Base-by-base conservation (phyloP, 2,113 vertebrate species). In the Prietella phreatophila region DNA sequence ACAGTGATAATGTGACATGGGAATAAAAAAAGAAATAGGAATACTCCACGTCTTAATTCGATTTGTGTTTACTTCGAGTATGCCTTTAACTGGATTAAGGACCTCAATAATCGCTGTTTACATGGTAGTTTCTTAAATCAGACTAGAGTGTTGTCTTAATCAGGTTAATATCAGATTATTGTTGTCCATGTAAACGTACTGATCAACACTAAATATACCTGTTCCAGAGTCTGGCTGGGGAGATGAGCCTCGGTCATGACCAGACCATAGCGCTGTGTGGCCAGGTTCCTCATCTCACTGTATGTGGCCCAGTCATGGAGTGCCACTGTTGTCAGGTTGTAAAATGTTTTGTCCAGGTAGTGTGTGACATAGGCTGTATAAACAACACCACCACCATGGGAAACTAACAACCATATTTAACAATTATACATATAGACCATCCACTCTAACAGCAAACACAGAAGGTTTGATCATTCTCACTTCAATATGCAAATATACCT, bases 271-370 rank as follows among this genome's bases (percentile, higher is more conserved):
- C 97, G 98, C 65, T 99, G 98, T 0, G 96, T 98, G 39, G 98
- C 98, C 10, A 99, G 93, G 92, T 99, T 99, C 84, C 98, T 97
- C 98, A 99, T 99, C 94, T 99, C 98, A 36, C 98, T 99, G 91
- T 99, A 99, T 14, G 98, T 99, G 91, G 98, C 98, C 98, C 98
- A 99, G 92, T 99, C 98, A 15, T 99, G 98, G 85, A 99, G 96
- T 88, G 98, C 98, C 33, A 99, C 98, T 0, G 98, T 99, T 0
- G 98, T 99, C 85, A 99, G 93, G 91, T 99, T 99, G 94, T 99
- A 99, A 95, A 99, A 99, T 0, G 97, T 99, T 95, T 98, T 99
- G 90, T 99, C 98, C 94, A 99, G 93, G 90, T 99, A 99, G 91
- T 99, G 98, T 39, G 98, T 99, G 89, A 99, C 98, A 50, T 98